Conservation (phyloP, 92 coral and sea anemone genomes). For the Zoanthus sansibaricus region DNA sequence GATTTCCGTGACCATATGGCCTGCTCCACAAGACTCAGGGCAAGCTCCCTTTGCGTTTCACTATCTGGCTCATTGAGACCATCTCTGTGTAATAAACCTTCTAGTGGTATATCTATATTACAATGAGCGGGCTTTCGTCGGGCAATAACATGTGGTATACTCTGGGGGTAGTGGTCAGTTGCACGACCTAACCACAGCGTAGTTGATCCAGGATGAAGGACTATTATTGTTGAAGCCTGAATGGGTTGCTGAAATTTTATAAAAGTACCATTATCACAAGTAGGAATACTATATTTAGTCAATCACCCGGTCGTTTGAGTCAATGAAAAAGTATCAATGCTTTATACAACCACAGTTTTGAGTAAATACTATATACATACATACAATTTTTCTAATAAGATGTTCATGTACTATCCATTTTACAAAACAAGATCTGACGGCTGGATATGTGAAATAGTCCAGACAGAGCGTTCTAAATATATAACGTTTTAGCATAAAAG, state of each 20-base stretch:
- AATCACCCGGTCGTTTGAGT: no score
- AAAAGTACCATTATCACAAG: background rate
- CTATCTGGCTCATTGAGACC: slow-evolving; percentile 93
- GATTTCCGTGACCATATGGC: slow-evolving; percentile 95
- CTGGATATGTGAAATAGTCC: no score
- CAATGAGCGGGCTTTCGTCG: slow-evolving; percentile 77
- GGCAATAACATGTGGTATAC: slow-evolving; percentile 96
- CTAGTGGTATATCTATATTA: slow-evolving; percentile 53
- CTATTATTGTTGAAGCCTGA: slow-evolving; percentile 91
- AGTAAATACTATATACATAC: no score
- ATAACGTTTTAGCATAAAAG: no score
- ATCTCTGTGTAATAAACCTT: slow-evolving; percentile 76
- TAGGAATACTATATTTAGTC: no score
- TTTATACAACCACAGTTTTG: no score
- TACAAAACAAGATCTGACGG: no score
- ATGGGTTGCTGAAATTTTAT: slow-evolving; percentile 67
- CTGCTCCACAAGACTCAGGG: slow-evolving; percentile 97
- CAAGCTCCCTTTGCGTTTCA: slow-evolving; percentile 93
- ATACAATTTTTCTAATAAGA: no score
- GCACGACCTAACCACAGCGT: slow-evolving; percentile 98
- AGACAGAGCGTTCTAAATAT: no score
- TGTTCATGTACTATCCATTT: no score
- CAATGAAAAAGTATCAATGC: no score
- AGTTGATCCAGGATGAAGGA: slow-evolving; percentile 98
- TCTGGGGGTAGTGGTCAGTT: slow-evolving; percentile 93